phyloP scores from a whole-genome alignment of 2,888 invertebrate genomes.

The Trissolcus brochymenae region DNA sequence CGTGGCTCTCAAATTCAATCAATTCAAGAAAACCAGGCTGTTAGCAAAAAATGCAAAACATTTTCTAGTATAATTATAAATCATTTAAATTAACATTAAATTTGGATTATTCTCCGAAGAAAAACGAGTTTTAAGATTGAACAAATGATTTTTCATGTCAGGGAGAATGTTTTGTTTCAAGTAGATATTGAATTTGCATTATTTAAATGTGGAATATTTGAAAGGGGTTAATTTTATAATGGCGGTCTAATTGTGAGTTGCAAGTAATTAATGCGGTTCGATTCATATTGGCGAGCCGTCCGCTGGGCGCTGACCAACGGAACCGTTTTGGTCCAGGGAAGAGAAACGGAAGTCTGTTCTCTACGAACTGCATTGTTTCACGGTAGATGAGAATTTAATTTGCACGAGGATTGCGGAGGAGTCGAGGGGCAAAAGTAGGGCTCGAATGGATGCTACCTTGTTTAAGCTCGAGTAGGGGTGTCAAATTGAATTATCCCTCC shows the following conservation, averaged over 20 bases:
- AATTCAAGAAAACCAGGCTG: no score
- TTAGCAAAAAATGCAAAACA: no score
- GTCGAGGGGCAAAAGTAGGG: conserved; percentile 40
- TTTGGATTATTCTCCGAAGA: no score
- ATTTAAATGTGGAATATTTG: background rate
- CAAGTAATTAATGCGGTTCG: conserved; percentile 73
- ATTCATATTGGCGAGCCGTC: conserved; percentile 64
- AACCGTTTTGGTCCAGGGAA: conserved; percentile 47
- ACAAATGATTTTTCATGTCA: no score
- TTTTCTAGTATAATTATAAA: no score
- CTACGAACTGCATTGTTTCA: conserved; percentile 71
- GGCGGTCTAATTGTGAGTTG: conserved; percentile 66
- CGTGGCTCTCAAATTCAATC: background rate
- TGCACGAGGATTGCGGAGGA: conserved; percentile 63
- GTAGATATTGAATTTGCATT: background rate
- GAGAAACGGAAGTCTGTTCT: conserved; percentile 49
- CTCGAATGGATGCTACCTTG: conserved; percentile 71
- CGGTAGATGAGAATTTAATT: conserved; percentile 76
- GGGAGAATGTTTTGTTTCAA: background rate
- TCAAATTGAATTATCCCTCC: conserved; percentile 76
- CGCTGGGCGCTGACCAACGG: conserved; percentile 62
- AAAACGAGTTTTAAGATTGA: no score
- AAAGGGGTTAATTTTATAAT: background rate
- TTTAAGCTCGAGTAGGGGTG: conserved; percentile 75
- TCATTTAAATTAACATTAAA: no score